Percentiles rank a stretch among this genome's conserved stretches.
phyloP scores from a whole-genome alignment of 2,888 invertebrate species.

The Eupithecia subfuscata region DNA sequence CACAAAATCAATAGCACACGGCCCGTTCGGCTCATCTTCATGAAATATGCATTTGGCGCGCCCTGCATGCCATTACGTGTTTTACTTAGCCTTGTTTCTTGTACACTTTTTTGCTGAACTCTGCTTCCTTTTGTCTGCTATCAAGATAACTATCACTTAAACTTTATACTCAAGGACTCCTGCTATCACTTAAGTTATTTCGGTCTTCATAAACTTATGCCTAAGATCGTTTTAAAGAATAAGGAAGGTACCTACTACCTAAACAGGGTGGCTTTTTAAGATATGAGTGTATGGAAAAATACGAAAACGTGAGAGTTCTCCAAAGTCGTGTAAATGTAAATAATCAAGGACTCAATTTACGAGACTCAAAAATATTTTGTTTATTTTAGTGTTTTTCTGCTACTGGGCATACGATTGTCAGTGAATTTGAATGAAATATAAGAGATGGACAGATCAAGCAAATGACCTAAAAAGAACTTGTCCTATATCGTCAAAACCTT shows the following conservation, averaged over 20 bases:
- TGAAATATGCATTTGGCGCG: slow-evolving; percentile 41
- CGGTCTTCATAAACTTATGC: background rate
- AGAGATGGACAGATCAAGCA: too few species aligned
- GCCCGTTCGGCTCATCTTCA: slow-evolving; percentile 32
- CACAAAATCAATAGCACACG: slow-evolving; percentile 39
- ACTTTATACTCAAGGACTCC: background rate
- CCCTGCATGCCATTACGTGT: slow-evolving; percentile 25
- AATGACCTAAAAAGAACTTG: too few species aligned
- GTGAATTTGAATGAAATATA: background rate
- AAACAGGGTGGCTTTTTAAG: background rate
- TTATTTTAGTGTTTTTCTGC: background rate
- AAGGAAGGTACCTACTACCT: background rate
- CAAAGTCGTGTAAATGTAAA: background rate
- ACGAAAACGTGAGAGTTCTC: background rate
- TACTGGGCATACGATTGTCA: background rate
- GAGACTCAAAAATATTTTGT: background rate
- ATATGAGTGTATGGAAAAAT: background rate
- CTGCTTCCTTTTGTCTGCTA: slow-evolving; percentile 9
- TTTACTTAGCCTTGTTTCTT: slow-evolving; percentile 22
- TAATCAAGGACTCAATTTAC: background rate
- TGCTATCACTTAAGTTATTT: background rate
- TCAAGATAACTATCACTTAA: slow-evolving; percentile 1
- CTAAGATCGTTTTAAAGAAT: background rate
- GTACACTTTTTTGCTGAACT: slow-evolving; percentile 16
- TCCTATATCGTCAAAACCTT: too few species aligned